Conservation (phyloP, 2,888 invertebrate species). For the Leuctra nigra region DNA sequence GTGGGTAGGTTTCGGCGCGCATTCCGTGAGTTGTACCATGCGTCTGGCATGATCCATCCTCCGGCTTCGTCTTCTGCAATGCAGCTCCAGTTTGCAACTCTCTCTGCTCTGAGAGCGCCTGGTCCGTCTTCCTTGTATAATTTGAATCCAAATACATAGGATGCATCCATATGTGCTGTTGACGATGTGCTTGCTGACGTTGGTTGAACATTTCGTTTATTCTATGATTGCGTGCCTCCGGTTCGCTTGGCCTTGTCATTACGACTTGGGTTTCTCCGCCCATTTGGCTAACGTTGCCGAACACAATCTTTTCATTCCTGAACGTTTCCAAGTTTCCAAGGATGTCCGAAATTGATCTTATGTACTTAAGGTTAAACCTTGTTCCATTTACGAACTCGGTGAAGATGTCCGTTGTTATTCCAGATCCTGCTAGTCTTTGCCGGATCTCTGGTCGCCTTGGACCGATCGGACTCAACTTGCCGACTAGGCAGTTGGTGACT, state of each 20-base stretch:
- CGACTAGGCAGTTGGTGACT: slow-evolving; percentile 31
- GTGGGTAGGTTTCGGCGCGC: slow-evolving; percentile 25
- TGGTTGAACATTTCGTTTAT: slow-evolving; percentile 28
- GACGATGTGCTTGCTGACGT: slow-evolving; percentile 30
- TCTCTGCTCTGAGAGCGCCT: slow-evolving; percentile 22
- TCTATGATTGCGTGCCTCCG: slow-evolving; percentile 27
- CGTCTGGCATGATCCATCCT: slow-evolving; percentile 26
- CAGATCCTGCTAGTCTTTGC: slow-evolving; percentile 29
- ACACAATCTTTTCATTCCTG: slow-evolving; percentile 30
- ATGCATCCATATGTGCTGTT: slow-evolving; percentile 31
- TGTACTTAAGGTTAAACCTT: slow-evolving; percentile 30
- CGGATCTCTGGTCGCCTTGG: slow-evolving; percentile 29
- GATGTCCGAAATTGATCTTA: slow-evolving; percentile 27
- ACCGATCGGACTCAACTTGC: slow-evolving; percentile 31
- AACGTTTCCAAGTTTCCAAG: slow-evolving; percentile 30
- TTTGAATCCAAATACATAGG: slow-evolving; percentile 31
- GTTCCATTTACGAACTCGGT: slow-evolving; percentile 30
- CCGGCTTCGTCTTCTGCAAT: slow-evolving; percentile 12
- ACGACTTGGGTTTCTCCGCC: slow-evolving; percentile 33
- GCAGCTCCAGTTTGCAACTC: slow-evolving; percentile 14
- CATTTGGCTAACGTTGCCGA: slow-evolving; percentile 27
- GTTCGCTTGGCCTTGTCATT: slow-evolving; percentile 28
- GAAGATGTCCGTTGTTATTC: slow-evolving; percentile 31
- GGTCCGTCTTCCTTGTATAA: slow-evolving; percentile 31
- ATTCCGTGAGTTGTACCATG: slow-evolving; percentile 28